These are phyloP conservation scores for Huso huso DNA, from an alignment of 2,797 vertebrate genomes.

Conservation along the genomic window DNA sequence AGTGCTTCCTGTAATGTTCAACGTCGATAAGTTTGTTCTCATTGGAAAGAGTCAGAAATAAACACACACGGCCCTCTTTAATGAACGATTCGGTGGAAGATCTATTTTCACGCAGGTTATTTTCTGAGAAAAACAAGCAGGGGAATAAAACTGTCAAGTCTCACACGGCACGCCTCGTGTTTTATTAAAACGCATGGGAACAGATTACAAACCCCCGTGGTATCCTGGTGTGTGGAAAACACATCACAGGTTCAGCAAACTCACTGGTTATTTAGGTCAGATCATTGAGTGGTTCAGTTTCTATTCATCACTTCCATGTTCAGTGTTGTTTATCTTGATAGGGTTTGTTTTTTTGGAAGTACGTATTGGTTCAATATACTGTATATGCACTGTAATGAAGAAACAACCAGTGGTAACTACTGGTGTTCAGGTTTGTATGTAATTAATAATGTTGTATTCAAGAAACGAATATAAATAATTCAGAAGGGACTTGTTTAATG, in stretches of 20 bases:
- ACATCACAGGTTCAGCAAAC: not conserved
- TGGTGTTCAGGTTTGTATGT: conserved; percentile 11
- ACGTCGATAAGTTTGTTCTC: too few species aligned
- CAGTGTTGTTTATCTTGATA: not conserved
- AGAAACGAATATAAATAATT: too few species aligned
- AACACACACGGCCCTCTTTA: too few species aligned
- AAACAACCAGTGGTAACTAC: not conserved
- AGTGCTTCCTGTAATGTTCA: too few species aligned
- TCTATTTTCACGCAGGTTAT: too few species aligned
- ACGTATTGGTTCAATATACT: not conserved
- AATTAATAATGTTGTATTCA: not conserved
- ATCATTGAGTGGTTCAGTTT: not conserved
- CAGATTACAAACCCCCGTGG: not conserved
- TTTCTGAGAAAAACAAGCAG: too few species aligned
- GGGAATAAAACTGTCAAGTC: too few species aligned
- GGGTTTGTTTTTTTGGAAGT: not conserved
- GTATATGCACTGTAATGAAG: not conserved
- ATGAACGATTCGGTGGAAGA: too few species aligned
- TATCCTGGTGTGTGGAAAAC: not conserved
- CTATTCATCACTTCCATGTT: not conserved
- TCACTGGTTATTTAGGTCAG: conserved; percentile 9
- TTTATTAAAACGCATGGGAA: not conserved
- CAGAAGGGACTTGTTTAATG: too few species aligned
- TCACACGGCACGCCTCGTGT: not conserved
- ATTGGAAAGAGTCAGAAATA: too few species aligned